These are phyloP conservation scores for Tautogolabrus adspersus DNA, from an alignment of 2,113 vertebrate species.

Conservation along the genomic window DNA sequence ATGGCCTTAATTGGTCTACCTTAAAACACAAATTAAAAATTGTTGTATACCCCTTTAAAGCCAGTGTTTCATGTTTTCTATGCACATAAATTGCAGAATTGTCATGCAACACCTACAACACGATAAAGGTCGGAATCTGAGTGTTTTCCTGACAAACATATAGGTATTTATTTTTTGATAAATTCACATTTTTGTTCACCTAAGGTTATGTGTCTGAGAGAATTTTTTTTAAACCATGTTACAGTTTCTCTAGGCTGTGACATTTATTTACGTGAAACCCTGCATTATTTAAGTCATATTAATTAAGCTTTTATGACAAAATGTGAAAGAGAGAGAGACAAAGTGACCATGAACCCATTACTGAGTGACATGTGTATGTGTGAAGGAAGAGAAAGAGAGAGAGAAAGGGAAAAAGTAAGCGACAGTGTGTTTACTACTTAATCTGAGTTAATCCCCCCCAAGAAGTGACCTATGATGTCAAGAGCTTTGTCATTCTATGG, in stretches of 20 bases:
- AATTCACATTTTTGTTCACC: no score
- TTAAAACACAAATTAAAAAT: no score
- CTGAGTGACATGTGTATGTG: not conserved
- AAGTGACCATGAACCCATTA: not conserved
- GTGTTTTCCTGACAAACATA: not conserved
- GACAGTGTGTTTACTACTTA: constrained; percentile 52
- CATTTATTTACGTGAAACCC: no score
- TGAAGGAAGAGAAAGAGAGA: not conserved
- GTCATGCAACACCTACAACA: not conserved
- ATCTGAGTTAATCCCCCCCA: constrained; percentile 72
- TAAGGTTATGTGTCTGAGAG: no score
- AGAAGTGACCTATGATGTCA: constrained; percentile 70
- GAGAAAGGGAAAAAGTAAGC: not conserved
- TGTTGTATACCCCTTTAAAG: no score
- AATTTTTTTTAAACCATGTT: no score
- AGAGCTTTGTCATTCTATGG: constrained; percentile 41
- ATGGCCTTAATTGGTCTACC: no score
- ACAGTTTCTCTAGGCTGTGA: no score
- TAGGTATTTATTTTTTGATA: no score
- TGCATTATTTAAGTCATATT: no score
- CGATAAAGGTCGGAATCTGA: not conserved
- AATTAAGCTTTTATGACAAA: not conserved
- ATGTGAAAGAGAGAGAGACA: constrained; percentile 3
- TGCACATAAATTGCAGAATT: not conserved
- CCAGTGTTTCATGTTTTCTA: not conserved